Base-by-base conservation (phyloP, 2,113 vertebrate species). In the Tamias sibiricus region DNA sequence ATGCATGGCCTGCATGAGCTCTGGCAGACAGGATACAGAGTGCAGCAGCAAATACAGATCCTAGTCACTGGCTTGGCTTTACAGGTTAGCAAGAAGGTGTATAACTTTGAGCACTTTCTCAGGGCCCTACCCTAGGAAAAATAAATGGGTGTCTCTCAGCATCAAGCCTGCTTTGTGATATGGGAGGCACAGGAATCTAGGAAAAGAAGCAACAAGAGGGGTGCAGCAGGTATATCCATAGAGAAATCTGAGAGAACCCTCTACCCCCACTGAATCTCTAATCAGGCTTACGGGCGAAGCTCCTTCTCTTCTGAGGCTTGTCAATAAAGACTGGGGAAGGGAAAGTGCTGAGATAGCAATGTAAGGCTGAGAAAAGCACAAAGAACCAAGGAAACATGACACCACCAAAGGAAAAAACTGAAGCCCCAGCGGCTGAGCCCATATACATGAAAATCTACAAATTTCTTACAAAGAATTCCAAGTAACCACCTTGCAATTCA, bases 111-210 rank as follows among this genome's bases (percentile, higher is more conserved):
- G 44, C 28, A 54, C 10, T 1, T 49, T 49, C 11, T 49, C 10
- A n/a, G 28, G 20, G 14, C 42, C 16, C 57, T 66, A 77, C 22
- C n/a, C 44, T 74, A 64, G 79, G 10, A 28, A 42, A 82, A 74
- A n/a, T 24, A 6, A 28, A 9, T 0, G 14, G n/a, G 1, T n/a
- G 14, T 10, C 14, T n/a, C 4, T 83, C 4, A 28, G 28, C 28
- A 42, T 10, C 68, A 74, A 42, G 4, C 14, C 1, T 74, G 20
- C n/a, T 30, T n/a, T 42, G 20, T 20, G 37, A 11, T 13, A 74
- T 1, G 26, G 76, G 74, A 24, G 47, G 28, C 35, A 64, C 2
- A 32, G 8, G 12, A 69, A 49, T 26, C 16, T 64, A 59, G 13
- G 37, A 30, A 49, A 47, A 76, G 52, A 37, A 71, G 49, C 24